Percentiles rank a stretch among this genome's conserved stretches.
These are phyloP conservation scores for Tanypteryx hageni DNA, from an alignment of 2,888 invertebrate species.

Conservation along the genomic window DNA sequence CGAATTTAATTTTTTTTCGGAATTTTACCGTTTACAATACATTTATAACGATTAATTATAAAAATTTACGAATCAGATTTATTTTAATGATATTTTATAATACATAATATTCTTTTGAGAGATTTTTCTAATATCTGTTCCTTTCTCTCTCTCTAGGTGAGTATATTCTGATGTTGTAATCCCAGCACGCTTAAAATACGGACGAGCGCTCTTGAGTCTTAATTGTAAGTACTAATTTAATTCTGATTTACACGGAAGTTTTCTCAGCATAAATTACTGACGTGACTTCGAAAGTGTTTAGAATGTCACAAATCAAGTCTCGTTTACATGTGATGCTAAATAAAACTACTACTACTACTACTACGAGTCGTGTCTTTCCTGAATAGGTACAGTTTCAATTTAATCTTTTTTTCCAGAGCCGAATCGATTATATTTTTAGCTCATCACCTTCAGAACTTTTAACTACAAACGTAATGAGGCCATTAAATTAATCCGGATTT, in stretches of 20 bases:
- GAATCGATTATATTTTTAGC: not conserved
- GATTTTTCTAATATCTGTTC: no score
- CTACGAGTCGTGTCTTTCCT: not conserved
- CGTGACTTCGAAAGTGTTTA: not conserved
- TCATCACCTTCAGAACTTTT: not conserved
- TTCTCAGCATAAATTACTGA: not conserved
- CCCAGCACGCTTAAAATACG: no score
- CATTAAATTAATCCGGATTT: constrained; percentile 7
- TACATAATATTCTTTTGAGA: no score
- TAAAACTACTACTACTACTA: not conserved
- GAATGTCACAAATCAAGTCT: not conserved
- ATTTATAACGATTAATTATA: no score
- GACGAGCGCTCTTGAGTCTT: not conserved
- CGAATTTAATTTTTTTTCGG: no score
- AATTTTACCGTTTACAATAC: no score
- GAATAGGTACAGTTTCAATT: not conserved
- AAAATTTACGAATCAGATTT: no score
- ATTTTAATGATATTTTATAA: no score
- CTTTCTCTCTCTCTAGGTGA: not conserved
- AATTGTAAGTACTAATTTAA: constrained; percentile 6
- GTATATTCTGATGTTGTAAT: not conserved
- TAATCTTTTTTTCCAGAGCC: not conserved
- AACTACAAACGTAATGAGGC: not conserved
- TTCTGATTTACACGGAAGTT: not conserved
- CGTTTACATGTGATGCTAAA: not conserved